Conservation (phyloP, 2,113 vertebrate genomes). For the Seriola aureovittata region DNA sequence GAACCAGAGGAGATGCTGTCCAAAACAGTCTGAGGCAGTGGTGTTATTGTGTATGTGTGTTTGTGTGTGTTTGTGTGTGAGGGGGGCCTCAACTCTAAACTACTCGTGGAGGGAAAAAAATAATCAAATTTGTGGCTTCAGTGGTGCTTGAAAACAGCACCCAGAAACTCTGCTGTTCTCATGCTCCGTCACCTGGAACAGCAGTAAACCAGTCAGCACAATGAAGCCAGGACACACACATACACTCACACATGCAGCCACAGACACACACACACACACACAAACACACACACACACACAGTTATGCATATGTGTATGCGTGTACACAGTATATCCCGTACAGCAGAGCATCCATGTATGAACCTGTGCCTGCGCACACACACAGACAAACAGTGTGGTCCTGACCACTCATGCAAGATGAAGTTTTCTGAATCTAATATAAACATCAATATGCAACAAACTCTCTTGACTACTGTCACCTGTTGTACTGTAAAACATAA, state of each 20-base stretch:
- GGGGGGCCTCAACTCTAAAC: constrained; percentile 55
- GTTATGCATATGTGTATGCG: constrained; percentile 14
- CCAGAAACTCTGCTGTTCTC: constrained; percentile 76
- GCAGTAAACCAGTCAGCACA: constrained; percentile 75
- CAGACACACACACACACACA: background rate
- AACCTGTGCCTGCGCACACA: background rate
- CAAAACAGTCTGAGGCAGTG: constrained; percentile 17
- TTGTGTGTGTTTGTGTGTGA: constrained; percentile 1
- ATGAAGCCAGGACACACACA: constrained; percentile 48
- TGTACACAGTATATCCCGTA: constrained; percentile 7
- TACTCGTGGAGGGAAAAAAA: constrained; percentile 72
- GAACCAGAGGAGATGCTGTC: constrained; percentile 34
- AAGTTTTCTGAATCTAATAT: constrained; percentile 8
- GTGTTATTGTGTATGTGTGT: constrained; percentile 27
- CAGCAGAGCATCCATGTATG: constrained; percentile 6
- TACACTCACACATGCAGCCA: background rate
- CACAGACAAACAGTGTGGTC: constrained; percentile 10
- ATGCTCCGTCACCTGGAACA: constrained; percentile 76
- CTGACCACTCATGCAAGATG: constrained; percentile 17
- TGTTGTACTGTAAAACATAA: background rate
- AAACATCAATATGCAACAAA: constrained; percentile 20
- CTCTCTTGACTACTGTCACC: background rate
- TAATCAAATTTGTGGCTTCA: constrained; percentile 81
- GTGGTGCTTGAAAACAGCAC: constrained; percentile 79
- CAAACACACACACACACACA: constrained; percentile 7